Conservation (phyloP, 2,113 vertebrate genomes). For the Cyprinodon brontotheroides region DNA sequence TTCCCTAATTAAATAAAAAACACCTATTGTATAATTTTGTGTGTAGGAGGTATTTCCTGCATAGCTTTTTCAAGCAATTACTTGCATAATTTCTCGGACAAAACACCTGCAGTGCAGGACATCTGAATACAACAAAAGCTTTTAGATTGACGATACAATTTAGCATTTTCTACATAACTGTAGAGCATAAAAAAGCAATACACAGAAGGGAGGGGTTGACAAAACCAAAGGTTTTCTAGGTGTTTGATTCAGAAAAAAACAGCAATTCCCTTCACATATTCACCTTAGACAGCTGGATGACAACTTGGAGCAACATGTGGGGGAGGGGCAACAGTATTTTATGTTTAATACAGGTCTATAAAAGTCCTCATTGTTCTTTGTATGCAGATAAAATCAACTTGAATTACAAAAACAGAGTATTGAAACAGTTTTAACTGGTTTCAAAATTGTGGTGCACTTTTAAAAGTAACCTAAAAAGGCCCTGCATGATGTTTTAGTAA, state of each 20-base stretch:
- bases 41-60: background rate
- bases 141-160: background rate
- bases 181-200: background rate
- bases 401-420: background rate
- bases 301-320: background rate
- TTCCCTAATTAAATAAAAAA: no score
- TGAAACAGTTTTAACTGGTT: background rate
- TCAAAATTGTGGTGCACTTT: background rate
- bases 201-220: background rate
- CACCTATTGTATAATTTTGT: background rate
- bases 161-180: background rate
- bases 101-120: background rate
- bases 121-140: background rate
- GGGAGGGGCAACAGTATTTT: background rate
- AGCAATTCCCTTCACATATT: background rate
- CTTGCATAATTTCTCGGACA: background rate
- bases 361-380: background rate
- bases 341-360: background rate
- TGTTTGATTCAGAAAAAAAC: background rate
- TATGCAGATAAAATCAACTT: background rate
- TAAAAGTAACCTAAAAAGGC: background rate
- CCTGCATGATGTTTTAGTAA: conserved; percentile 24
- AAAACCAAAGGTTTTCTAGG: background rate
- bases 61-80: background rate
- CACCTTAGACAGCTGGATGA: background rate